phyloP scores from a whole-genome alignment of 2,888 invertebrate species.

The Sinelater perroti region DNA sequence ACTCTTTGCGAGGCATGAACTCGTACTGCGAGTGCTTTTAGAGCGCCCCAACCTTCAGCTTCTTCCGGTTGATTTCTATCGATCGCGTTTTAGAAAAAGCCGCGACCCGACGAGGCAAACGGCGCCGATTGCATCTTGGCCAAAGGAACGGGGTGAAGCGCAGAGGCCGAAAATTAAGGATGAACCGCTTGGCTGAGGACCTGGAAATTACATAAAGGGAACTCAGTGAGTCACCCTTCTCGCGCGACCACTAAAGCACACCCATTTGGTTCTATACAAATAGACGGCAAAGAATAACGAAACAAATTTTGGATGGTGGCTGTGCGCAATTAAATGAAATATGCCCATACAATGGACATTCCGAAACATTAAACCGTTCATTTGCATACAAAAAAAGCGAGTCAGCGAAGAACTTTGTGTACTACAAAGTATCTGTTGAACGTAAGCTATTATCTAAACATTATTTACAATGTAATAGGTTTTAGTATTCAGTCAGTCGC shows the following conservation, averaged over 20 bases:
- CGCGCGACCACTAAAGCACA: constrained; percentile 37
- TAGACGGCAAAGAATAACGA: constrained; percentile 42
- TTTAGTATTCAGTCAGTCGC: constrained; percentile 13
- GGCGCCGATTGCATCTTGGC: too few species aligned
- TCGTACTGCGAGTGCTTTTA: too few species aligned
- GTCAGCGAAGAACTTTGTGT: constrained; percentile 23
- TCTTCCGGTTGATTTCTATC: too few species aligned
- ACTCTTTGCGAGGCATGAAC: too few species aligned
- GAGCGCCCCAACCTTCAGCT: too few species aligned
- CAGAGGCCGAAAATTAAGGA: too few species aligned
- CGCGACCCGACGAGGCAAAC: too few species aligned
- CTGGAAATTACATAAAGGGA: constrained; percentile 40
- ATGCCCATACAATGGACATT: constrained; percentile 46
- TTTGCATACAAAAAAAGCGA: constrained; percentile 28
- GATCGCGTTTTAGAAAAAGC: too few species aligned
- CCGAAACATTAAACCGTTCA: constrained; percentile 47
- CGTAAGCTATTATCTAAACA: constrained; percentile 18
- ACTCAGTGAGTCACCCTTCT: constrained; percentile 44
- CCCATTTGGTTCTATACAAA: constrained; percentile 42
- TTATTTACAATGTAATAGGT: constrained; percentile 19
- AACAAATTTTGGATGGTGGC: constrained; percentile 37
- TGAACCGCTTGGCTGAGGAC: too few species aligned
- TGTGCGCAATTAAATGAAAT: constrained; percentile 43
- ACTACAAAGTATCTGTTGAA: constrained; percentile 21
- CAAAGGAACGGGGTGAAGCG: too few species aligned